These are phyloP conservation scores for Ovis aries DNA, from an alignment of 2,113 vertebrate species.

Conservation along the genomic window DNA sequence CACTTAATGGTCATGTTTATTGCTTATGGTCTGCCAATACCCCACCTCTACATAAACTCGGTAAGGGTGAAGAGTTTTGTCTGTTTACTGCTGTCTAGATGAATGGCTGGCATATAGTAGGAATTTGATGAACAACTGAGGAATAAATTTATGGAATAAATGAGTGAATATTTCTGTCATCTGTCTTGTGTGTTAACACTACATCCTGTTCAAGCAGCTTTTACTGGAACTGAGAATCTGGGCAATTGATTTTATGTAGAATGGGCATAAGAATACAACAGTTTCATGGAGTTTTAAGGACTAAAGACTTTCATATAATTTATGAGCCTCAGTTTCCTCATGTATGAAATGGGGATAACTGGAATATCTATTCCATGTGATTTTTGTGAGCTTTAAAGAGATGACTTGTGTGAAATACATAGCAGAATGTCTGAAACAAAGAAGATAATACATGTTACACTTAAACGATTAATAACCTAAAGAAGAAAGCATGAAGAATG, in stretches of 20 bases:
- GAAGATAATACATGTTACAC: not conserved
- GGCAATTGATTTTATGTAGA: not conserved
- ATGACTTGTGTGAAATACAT: not conserved
- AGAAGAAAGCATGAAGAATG: not conserved
- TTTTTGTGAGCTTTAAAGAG: not conserved
- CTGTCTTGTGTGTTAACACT: not conserved
- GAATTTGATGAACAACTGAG: not conserved
- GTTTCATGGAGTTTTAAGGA: not conserved
- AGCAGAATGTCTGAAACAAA: not conserved
- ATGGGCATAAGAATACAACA: not conserved
- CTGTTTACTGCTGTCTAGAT: not conserved
- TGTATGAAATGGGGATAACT: not conserved
- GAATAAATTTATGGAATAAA: not conserved
- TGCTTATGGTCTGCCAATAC: not conserved
- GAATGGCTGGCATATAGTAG: not conserved
- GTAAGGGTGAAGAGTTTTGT: not conserved
- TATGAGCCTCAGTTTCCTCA: not conserved
- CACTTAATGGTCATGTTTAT: not conserved
- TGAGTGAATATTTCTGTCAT: not conserved
- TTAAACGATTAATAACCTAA: not conserved
- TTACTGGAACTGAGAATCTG: not conserved
- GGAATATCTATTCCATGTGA: not conserved
- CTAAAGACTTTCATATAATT: not conserved
- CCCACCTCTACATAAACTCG: accelerated
- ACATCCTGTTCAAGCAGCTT: not conserved